phyloP scores from a whole-genome alignment of 2,888 invertebrate species.

The Cabera pusaria region DNA sequence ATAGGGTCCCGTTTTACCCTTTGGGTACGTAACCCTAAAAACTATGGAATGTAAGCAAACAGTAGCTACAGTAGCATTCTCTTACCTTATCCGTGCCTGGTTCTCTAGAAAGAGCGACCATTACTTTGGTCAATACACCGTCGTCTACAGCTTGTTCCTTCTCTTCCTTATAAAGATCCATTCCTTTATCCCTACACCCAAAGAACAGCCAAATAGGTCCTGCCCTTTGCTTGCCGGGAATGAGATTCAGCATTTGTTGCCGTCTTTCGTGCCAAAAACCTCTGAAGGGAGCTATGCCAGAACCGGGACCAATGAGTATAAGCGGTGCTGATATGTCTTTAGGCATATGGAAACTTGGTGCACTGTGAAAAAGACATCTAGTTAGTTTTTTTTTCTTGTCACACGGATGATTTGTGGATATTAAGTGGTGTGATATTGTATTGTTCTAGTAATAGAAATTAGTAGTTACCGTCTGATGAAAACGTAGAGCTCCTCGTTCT shows the following conservation, averaged over 20 bases:
- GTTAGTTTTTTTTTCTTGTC: too few relatives aligned
- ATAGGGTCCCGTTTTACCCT: too few relatives aligned
- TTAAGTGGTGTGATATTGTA: too few relatives aligned
- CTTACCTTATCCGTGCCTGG: conserved; percentile 88
- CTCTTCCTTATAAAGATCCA: conserved; percentile 93
- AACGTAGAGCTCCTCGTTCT: conserved; percentile 86
- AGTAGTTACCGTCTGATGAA: conserved; percentile 90
- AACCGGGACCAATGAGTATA: conserved; percentile 94
- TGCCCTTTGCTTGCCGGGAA: conserved; percentile 36
- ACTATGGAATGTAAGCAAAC: too few relatives aligned
- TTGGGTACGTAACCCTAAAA: too few relatives aligned
- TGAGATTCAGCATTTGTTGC: conserved; percentile 47
- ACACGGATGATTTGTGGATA: too few relatives aligned
- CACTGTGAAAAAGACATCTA: conserved; percentile 80
- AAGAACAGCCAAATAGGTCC: conserved; percentile 91
- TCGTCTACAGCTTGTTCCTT: conserved; percentile 87
- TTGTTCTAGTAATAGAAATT: neutral
- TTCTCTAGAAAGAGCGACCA: conserved; percentile 92
- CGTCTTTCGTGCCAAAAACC: conserved; percentile 95
- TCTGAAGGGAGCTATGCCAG: conserved; percentile 97
- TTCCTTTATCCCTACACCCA: conserved; percentile 90
- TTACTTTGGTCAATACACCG: conserved; percentile 88
- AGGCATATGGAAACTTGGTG: conserved; percentile 93
- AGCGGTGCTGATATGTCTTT: conserved; percentile 88
- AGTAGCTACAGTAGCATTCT: too few relatives aligned